A percentile compares a stretch with the other conserved stretches of the same genome.
These are phyloP conservation scores for Myripristis jacobus DNA, from an alignment of 2,797 vertebrate species.

Conservation along the genomic window DNA sequence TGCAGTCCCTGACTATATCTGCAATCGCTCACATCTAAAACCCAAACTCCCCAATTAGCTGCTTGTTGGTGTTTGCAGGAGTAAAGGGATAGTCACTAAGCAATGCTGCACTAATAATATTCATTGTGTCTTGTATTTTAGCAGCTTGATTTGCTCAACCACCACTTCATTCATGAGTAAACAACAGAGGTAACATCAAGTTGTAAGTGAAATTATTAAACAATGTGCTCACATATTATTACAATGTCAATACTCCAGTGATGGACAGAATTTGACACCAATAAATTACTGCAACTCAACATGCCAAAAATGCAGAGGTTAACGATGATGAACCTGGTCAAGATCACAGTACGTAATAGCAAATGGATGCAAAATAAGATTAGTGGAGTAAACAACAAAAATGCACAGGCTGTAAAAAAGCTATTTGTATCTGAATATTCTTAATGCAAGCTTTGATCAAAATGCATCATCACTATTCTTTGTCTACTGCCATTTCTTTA, in stretches of 20 bases:
- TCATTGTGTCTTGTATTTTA: slow-evolving; percentile 15
- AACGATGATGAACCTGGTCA: background rate
- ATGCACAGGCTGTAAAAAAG: too few species aligned
- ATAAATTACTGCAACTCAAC: background rate
- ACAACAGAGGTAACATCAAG: slow-evolving; percentile 2
- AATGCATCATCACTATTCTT: background rate
- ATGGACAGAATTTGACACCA: background rate
- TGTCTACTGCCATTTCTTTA: background rate
- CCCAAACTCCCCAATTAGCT: background rate
- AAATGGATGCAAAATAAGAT: background rate
- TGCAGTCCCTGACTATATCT: slow-evolving; percentile 25
- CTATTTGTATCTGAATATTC: too few species aligned
- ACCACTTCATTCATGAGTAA: slow-evolving; percentile 41
- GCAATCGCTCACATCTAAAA: slow-evolving; percentile 39
- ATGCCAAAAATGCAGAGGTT: background rate
- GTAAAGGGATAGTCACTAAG: slow-evolving; percentile 20
- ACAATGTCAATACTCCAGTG: slow-evolving; percentile 1
- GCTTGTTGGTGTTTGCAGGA: slow-evolving; percentile 1
- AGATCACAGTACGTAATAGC: background rate
- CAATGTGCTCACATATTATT: slow-evolving; percentile 5
- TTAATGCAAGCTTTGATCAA: background rate
- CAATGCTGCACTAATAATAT: background rate
- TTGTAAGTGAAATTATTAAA: slow-evolving; percentile 10
- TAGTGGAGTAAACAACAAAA: background rate
- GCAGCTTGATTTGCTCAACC: slow-evolving; percentile 7